Base-by-base conservation (phyloP, 2,797 vertebrate species). In the Pipistrellus nathusii region DNA sequence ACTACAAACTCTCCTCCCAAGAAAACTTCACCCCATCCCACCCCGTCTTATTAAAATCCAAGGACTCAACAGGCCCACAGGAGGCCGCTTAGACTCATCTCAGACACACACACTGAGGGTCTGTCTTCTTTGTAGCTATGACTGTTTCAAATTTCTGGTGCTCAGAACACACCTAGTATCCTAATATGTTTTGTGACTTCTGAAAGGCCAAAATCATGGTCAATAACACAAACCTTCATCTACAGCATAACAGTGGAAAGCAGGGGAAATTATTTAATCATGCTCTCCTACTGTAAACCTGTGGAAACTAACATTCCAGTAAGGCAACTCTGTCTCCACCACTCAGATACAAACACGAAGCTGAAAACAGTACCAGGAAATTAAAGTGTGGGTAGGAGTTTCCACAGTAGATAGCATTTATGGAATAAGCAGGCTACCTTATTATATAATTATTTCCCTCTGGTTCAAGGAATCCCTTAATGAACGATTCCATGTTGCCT, bases 11-110 rank as follows among this genome's bases (percentile, higher is more conserved):
- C 21, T 72, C 68, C 46, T 90, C 71, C 64, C 68, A 75, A 89
- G 32, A 46, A 83, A 11, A 32, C 44, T 51, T 5, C 2, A 20
- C n/a, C 30, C 69, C 41, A 23, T 6, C 14, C 14, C 12, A 20
- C 25, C 27, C 44, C 44, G 71, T n/a, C 76, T 73, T 87, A 91
- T 44, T 94, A 94, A 87, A 96, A 78, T 35, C 76, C 51, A 85
- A 20, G 18, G 84, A 69, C 35, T 95, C 38, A 55, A 87, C 62
- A 94, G 84, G 2, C 27, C 51, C 55, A 20, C 1, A 38, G 30
- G 35, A 57, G 46, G 35, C 66, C 5, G 32, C 59, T 83, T 23
- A 27, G 1, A 25, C 12, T 20, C 23, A 35, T 76, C 48, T 46
- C 25, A 44, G 25, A 73, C 14, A 66, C 9, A 53, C 69, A 91